These are phyloP conservation scores for Malurus elegans DNA, from an alignment of 2,113 vertebrate species.

Conservation along the genomic window DNA sequence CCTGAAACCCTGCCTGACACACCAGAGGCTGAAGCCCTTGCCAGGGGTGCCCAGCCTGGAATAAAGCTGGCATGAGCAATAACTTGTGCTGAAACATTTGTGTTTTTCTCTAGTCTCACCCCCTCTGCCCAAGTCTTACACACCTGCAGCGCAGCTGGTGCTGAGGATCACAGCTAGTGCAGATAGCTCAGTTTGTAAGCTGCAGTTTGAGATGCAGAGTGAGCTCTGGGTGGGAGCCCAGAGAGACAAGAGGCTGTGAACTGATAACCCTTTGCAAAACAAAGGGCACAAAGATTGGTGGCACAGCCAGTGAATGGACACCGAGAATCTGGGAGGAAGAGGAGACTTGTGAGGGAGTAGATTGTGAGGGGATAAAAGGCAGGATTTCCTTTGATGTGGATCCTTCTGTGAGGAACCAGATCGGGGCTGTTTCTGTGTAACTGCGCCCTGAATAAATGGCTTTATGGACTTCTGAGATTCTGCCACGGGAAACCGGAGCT, in stretches of 20 bases:
- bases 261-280: neutral
- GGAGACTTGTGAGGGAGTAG: no score
- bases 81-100: neutral
- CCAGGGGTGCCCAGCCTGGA: neutral
- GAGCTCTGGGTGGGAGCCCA: neutral
- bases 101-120: neutral
- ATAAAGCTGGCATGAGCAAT: neutral
- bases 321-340: neutral
- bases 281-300: neutral
- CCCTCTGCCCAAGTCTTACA: neutral
- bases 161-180: neutral
- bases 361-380: neutral
- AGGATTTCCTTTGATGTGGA: neutral
- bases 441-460: neutral
- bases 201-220: neutral
- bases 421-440: neutral
- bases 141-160: neutral
- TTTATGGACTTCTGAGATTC: neutral
- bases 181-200: neutral
- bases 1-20: neutral
- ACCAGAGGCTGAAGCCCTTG: neutral
- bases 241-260: rapidly evolving
- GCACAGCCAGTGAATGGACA: neutral
- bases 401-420: neutral
- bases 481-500: neutral